Conservation (phyloP, 2,888 invertebrate genomes). For the Geophilus truncorum region DNA sequence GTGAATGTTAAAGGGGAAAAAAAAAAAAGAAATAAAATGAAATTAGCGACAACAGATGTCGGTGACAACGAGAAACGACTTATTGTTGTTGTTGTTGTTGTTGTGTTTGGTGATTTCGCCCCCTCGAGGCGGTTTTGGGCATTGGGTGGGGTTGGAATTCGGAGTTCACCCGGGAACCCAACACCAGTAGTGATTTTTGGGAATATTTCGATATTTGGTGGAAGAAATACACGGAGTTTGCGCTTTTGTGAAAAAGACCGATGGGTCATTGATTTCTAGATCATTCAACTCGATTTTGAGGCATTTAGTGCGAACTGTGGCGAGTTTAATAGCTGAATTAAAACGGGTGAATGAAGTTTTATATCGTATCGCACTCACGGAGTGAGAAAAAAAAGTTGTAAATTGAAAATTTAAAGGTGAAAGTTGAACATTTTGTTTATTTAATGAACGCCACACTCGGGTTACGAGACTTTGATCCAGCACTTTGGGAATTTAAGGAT, state of each 20-base stretch:
- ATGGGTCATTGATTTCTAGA: conserved; percentile 20
- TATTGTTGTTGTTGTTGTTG: not conserved
- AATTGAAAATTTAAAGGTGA: no score
- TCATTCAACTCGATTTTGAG: conserved; percentile 18
- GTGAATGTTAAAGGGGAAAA: not conserved
- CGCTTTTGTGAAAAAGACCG: not conserved
- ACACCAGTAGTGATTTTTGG: not conserved
- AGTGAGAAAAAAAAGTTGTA: no score
- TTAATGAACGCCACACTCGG: not conserved
- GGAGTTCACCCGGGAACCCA: not conserved
- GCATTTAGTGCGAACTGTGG: not conserved
- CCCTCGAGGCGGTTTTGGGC: not conserved
- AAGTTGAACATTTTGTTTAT: not conserved
- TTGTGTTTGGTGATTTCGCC: not conserved
- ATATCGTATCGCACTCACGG: no score
- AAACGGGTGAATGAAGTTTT: conserved; percentile 13
- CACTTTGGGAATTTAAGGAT: not conserved
- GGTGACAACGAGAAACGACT: no score
- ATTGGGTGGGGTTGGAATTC: not conserved
- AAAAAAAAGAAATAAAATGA: not conserved
- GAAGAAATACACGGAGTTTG: not conserved
- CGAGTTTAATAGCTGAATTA: conserved; percentile 3
- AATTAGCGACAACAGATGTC: not conserved
- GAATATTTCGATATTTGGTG: not conserved
- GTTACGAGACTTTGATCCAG: not conserved